phyloP scores from a whole-genome alignment of 2,888 invertebrate species.

The Alcis repandata region DNA sequence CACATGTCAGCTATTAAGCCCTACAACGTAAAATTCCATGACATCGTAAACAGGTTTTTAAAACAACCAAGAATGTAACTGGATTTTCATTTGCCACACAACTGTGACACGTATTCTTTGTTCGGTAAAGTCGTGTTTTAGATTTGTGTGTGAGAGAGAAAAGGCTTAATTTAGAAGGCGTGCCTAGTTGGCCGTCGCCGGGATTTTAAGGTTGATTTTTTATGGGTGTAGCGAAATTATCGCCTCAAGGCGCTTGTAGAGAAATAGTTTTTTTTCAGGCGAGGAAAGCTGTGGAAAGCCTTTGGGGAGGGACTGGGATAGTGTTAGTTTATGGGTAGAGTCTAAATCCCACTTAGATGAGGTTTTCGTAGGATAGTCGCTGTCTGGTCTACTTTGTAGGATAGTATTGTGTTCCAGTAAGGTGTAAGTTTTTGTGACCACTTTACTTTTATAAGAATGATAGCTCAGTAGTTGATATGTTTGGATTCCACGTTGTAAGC shows the following conservation, averaged over 20 bases:
- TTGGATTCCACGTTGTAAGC: no score
- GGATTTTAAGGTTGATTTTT: slow-evolving; percentile 83
- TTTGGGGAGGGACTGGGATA: slow-evolving; percentile 2
- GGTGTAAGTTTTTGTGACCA: neutral
- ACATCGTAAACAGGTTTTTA: slow-evolving; percentile 74
- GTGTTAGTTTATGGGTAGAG: slow-evolving; percentile 27
- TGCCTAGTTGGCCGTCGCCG: slow-evolving; percentile 79
- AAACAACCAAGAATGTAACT: slow-evolving; percentile 59
- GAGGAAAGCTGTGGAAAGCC: slow-evolving; percentile 28
- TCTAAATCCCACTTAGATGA: slow-evolving; percentile 17
- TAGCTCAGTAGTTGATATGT: no score
- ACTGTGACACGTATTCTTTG: slow-evolving; percentile 46
- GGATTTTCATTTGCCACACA: neutral
- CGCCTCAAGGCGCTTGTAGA: slow-evolving; percentile 66
- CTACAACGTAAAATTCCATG: slow-evolving; percentile 79
- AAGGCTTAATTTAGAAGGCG: slow-evolving; percentile 84
- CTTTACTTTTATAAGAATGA: neutral
- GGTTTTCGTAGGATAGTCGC: slow-evolving; percentile 12
- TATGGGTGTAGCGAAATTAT: slow-evolving; percentile 77
- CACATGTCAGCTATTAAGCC: slow-evolving; percentile 70
- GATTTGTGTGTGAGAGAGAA: slow-evolving; percentile 50
- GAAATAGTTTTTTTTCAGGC: slow-evolving; percentile 64
- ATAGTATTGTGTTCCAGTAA: neutral
- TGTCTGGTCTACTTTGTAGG: neutral
- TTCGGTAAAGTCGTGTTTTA: slow-evolving; percentile 48